A percentile compares a stretch with the other conserved stretches of the same genome.
Conservation (phyloP, 2,113 vertebrate species). For the Lasiurus cinereus region DNA sequence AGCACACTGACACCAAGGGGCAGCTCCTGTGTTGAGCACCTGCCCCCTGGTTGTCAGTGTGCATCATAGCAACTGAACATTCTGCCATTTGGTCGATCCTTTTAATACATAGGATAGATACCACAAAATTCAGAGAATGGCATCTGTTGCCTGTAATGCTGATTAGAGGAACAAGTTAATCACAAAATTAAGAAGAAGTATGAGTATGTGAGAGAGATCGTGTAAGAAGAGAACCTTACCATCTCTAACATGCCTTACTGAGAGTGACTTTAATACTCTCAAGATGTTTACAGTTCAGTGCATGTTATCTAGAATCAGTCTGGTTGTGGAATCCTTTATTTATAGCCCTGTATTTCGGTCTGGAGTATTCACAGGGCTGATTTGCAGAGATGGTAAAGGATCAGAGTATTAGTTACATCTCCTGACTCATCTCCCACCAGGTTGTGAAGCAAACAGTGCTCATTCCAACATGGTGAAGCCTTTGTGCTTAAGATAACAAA, state of each 20-base stretch:
- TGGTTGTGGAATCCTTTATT: not conserved
- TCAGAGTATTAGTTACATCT: not conserved
- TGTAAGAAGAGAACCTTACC: not conserved
- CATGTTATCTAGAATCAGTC: not conserved
- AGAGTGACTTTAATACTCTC: not conserved
- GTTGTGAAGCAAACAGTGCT: not conserved
- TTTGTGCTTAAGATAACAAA: not conserved
- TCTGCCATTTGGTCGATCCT: too few relatives aligned
- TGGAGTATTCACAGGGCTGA: not conserved
- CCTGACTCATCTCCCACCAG: not conserved
- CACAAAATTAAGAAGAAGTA: not conserved
- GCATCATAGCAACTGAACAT: too few relatives aligned
- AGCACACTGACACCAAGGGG: too few relatives aligned
- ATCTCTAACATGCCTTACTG: not conserved
- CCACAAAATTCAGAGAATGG: conserved; percentile 16
- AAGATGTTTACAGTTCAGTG: not conserved
- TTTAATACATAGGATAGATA: not conserved
- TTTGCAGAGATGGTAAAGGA: not conserved
- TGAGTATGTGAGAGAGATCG: not conserved
- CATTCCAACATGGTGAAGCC: not conserved
- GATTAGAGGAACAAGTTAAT: not conserved
- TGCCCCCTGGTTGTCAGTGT: too few relatives aligned
- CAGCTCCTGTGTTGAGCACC: too few relatives aligned
- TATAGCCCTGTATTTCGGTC: not conserved
- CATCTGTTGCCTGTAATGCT: not conserved